phyloP scores from a whole-genome alignment of 2,797 vertebrate species.

The Karalla daura region DNA sequence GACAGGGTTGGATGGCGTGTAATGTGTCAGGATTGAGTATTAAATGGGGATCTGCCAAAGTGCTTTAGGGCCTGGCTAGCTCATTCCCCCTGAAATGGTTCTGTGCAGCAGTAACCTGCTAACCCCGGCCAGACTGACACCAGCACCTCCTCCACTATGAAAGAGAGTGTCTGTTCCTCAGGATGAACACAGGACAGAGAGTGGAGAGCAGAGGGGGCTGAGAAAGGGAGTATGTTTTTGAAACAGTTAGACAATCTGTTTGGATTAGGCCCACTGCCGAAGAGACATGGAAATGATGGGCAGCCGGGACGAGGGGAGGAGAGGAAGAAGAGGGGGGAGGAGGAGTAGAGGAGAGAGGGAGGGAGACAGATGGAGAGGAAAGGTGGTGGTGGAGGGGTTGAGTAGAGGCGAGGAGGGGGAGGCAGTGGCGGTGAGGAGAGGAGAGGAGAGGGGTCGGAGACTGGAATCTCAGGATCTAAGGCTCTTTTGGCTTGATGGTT shows the following conservation, averaged over 20 bases:
- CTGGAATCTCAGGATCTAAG: slow-evolving; percentile 79
- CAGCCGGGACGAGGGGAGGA: slow-evolving; percentile 74
- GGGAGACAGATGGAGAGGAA: slow-evolving; percentile 77
- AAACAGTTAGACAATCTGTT: slow-evolving; percentile 83
- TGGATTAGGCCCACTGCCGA: slow-evolving; percentile 78
- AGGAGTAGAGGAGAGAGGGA: slow-evolving; percentile 34
- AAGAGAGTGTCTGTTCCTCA: slow-evolving; percentile 78
- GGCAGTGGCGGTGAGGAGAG: slow-evolving; percentile 38
- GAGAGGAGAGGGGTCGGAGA: slow-evolving; percentile 73
- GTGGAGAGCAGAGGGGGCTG: slow-evolving; percentile 48
- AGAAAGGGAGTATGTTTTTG: slow-evolving; percentile 83
- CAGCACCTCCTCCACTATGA: slow-evolving; percentile 75
- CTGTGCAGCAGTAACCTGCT: slow-evolving; percentile 72
- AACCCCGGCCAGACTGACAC: slow-evolving; percentile 74
- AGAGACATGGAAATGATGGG: slow-evolving; percentile 81
- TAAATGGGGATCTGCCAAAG: slow-evolving; percentile 77
- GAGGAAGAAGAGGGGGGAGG: slow-evolving; percentile 45
- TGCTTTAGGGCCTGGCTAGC: slow-evolving; percentile 66
- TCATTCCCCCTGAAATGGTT: slow-evolving; percentile 67
- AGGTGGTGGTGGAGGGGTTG: slow-evolving; percentile 70
- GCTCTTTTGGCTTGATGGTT: slow-evolving; percentile 82
- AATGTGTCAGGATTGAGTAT: slow-evolving; percentile 69
- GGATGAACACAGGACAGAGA: slow-evolving; percentile 67
- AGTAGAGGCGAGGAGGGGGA: slow-evolving; percentile 49
- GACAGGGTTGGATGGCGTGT: slow-evolving; percentile 41